Base-by-base conservation (phyloP, 1,140 invertebrate genomes). In the Macrobrachium nipponense region DNA sequence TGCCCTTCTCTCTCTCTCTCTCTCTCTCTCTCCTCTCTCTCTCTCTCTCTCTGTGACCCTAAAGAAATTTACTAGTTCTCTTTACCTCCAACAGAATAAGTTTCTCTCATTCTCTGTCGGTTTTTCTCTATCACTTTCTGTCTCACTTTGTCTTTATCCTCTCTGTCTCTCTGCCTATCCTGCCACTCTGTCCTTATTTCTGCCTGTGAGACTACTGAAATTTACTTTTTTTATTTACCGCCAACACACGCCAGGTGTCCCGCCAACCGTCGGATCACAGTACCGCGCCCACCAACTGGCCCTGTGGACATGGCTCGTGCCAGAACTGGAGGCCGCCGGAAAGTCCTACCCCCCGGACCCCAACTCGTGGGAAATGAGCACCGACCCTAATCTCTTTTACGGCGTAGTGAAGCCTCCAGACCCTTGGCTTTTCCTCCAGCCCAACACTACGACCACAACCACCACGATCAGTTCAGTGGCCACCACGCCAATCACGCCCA, bases 281-380 rank as follows among this genome's bases (percentile, higher is more conserved):
- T 98, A 97, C 91, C 93, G 97, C 36, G 97, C 97, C 17, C 96
- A 97, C 91, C 97, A 98, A 90, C 92, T 98, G 36, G 98, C 97
- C 7, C 96, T 99, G 72, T 99, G 98, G 98, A 92, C 97, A 17
- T 94, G 97, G 62, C 93, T 98, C 11, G 96, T 99, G 72, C 98
- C 98, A 0, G 97, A 98, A 91, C 93, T 99, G 18, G 97, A 99
- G 91, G 92, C 95, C 68, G 95, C 95, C 0, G 96, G 96, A 18
- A 96, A 96, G 95, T 95, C 96, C 89, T 95, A 96, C 91, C 95
- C 96, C 20, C 94, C 95, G 81, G 80, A 84, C 61, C 94, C 95
- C 18, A 86, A 88, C 66, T 88, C 88, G 2, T 88, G 88, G 88
- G 85, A 87, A 78, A n/a, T 87, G 36, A 88, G 88, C 85, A 84